Evolutionary conservation across 2,113 vertebrate species (phyloP).

Genomic region (Illadopsis cleaveri): DNA sequence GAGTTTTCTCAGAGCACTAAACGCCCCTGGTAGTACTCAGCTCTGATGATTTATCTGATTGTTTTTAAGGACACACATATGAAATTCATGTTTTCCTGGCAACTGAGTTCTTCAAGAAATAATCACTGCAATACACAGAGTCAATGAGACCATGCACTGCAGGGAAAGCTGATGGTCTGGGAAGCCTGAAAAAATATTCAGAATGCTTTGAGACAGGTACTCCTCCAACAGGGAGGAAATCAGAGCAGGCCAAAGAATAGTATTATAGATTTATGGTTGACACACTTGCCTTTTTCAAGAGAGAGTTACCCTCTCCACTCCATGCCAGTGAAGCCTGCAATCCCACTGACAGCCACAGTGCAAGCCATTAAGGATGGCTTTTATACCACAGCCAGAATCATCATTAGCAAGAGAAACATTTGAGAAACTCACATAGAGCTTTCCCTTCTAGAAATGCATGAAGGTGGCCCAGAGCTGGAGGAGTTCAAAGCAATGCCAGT

Average conservation of each 20-base stretch:
- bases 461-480: not conserved
- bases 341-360: not conserved
- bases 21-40: accelerated
- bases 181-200: not conserved
- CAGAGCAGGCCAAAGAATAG: not conserved
- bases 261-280: not conserved
- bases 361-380: not conserved
- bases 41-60: not conserved
- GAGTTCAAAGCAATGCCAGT: not conserved
- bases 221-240: not conserved
- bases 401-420: not conserved
- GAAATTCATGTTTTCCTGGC: not conserved
- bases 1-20: not conserved
- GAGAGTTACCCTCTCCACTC: not conserved
- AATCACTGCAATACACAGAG: not conserved
- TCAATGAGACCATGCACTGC: not conserved
- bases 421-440: not conserved
- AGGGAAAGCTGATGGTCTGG: not conserved
- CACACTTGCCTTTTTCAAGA: not conserved
- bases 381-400: not conserved
- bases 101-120: not conserved
- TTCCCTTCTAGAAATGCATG: not conserved
- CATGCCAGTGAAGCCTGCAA: not conserved
- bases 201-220: not conserved
- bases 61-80: not conserved